phyloP scores from a whole-genome alignment of 2,797 vertebrate species.

The Brachyalestes nurse region DNA sequence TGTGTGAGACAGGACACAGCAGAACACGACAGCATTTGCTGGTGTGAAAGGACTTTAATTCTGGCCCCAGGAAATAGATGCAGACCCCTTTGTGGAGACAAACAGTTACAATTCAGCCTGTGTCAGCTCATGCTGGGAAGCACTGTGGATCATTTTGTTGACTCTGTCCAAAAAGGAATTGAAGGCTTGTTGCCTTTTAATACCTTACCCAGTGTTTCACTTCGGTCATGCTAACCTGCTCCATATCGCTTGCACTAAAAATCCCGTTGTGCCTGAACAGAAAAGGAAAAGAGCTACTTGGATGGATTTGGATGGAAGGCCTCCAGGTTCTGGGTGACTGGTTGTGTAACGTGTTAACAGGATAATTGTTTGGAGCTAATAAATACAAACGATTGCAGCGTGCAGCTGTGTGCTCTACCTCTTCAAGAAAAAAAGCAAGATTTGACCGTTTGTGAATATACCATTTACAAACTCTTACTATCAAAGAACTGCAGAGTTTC shows the following conservation, averaged over 20 bases:
- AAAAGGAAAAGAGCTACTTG: neutral
- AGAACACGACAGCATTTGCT: conserved; percentile 10
- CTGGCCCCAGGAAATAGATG: conserved; percentile 40
- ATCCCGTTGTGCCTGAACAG: neutral
- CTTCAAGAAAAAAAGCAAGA: neutral
- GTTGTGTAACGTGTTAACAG: neutral
- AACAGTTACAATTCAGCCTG: conserved; percentile 31
- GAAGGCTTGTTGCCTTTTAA: neutral
- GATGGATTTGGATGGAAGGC: neutral
- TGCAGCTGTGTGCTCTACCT: neutral
- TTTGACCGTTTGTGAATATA: neutral
- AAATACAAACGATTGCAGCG: neutral
- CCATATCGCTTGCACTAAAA: too few species aligned
- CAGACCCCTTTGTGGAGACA: conserved; percentile 9
- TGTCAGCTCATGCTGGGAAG: conserved; percentile 29
- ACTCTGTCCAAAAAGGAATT: neutral
- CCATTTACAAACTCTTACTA: too few species aligned
- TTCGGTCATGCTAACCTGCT: neutral
- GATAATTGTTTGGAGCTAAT: neutral
- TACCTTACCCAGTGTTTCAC: conserved; percentile 9
- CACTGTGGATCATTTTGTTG: neutral
- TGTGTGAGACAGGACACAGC: conserved; percentile 1
- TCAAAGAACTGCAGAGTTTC: too few species aligned
- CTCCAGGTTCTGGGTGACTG: neutral
- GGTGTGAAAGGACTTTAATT: conserved; percentile 39